Evolutionary conservation across 2,113 vertebrate genomes (phyloP), one percentile per base, ranked within the genome.

Genomic region (Pseudonaja textilis): DNA sequence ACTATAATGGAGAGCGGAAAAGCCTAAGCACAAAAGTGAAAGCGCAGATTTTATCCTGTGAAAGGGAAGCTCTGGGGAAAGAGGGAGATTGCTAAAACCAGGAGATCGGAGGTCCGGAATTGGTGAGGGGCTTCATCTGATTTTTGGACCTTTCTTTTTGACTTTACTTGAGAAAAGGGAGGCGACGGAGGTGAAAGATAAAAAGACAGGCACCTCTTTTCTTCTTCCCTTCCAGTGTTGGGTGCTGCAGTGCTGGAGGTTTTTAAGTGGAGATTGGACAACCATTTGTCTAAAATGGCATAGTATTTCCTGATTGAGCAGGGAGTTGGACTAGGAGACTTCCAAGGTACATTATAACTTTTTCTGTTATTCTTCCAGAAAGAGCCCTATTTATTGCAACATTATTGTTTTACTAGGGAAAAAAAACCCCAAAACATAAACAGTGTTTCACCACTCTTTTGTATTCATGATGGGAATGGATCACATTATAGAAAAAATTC

Each of bases 401-500:
- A 7, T 29, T 47, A 45, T 87, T 57, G 89, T 94, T 64, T 95
- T 14, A n/a, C 18, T 12, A 8, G 87, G 87, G 3, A 55, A 52
- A 8, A 14, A 29, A 91, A 89, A 91, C 45, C 93, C 26, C 0
- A 93, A 90, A 85, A 5, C 57, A 26, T n/a, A 29, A 5, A 25
- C 26, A 26, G 29, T 47, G 25, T 22, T 45, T 11, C 7, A 22
- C 59, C 16, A n/a, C 20, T 95, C 23, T 86, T 26, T 16, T 14
- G 89, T 26, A 26, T 85, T 88, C 93, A 93, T 89, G 94, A 74
- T 93, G 86, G 7, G 23, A 91, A 55, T 89, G 64, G 88, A 87
- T 94, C 61, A 52, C 87, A 90, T 93, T 95, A 87, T 90, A 92
- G 93, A 93, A 96, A 92, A 42, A 92, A 88, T 56, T 64, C 85